Percentiles rank a stretch among this genome's conserved stretches.
Evolutionary conservation across 2,797 vertebrate genomes (phyloP).

Genomic region (Mallotus villosus): DNA sequence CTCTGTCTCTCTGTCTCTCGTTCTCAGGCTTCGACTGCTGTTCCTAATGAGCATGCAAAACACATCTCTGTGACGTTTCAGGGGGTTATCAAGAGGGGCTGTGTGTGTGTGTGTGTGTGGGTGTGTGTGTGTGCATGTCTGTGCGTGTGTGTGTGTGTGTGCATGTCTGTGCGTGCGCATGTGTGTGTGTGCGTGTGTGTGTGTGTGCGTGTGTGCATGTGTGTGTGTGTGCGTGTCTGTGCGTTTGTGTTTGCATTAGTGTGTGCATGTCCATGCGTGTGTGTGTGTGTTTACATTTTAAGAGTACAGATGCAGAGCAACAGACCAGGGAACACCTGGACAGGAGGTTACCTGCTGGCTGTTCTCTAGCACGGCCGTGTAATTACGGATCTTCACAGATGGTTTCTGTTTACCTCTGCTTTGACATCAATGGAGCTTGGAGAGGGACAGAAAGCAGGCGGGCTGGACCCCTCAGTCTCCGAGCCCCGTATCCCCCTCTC

Average conservation of each 20-base stretch:
- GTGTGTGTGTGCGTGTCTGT: neutral
- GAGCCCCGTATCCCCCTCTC: neutral
- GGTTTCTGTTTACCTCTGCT: constrained; percentile 60
- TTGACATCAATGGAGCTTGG: constrained; percentile 65
- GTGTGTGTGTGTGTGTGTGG: neutral
- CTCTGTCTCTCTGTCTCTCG: neutral
- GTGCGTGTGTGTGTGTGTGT: neutral
- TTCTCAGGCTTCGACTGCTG: neutral
- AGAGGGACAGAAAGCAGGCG: constrained; percentile 40
- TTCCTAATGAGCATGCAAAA: constrained; percentile 1
- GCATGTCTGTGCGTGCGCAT: neutral
- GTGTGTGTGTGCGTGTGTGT: neutral
- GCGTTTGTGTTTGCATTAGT: constrained; percentile 20
- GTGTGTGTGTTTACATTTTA: constrained; percentile 19
- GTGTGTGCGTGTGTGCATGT: constrained; percentile 2
- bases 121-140: constrained; percentile 15
- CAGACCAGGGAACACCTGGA: constrained; percentile 64
- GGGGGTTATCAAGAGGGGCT: neutral
- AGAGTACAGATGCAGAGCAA: constrained; percentile 42
- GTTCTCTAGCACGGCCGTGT: constrained; percentile 59
- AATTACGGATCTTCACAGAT: constrained; percentile 69
- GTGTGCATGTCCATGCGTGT: constrained; percentile 26
- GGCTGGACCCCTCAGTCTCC: neutral
- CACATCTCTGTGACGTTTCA: neutral
- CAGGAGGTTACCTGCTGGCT: constrained; percentile 61